Evolutionary conservation across 2,113 vertebrate genomes (phyloP).

Genomic region (Gavia stellata): DNA sequence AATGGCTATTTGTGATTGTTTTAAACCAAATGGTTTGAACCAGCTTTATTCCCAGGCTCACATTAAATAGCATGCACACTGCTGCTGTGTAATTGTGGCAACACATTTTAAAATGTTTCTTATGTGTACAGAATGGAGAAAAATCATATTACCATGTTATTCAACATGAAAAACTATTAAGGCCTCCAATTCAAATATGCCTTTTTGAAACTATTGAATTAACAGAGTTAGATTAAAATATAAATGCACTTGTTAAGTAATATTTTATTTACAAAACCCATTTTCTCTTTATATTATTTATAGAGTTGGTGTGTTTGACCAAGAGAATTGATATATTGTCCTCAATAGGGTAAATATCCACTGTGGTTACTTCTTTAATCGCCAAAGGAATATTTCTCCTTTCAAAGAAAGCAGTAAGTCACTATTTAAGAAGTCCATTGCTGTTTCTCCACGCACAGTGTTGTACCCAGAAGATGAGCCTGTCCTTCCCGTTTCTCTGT

Average conservation of each 20-base stretch:
- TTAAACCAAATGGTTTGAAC: slow-evolving; percentile 14
- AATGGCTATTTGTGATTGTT: not conserved
- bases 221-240: slow-evolving; percentile 44
- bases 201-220: slow-evolving; percentile 36
- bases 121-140: slow-evolving; percentile 2
- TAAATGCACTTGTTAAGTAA: slow-evolving; percentile 36
- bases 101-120: slow-evolving; percentile 16
- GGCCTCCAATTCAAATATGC: slow-evolving; percentile 34
- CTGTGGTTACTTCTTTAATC: slow-evolving; percentile 37
- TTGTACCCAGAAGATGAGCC: not conserved
- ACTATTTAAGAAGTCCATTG: not conserved
- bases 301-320: slow-evolving; percentile 30
- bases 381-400: not conserved
- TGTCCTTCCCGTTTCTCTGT: not conserved
- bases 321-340: slow-evolving; percentile 50
- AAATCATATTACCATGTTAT: not conserved
- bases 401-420: not conserved
- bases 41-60: slow-evolving; percentile 7
- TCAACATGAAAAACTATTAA: slow-evolving; percentile 35
- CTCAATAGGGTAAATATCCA: slow-evolving; percentile 49
- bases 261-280: slow-evolving; percentile 49
- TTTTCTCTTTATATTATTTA: slow-evolving; percentile 43
- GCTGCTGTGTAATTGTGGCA: not conserved
- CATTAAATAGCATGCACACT: not conserved
- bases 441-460: not conserved